Evolutionary conservation across 2,888 invertebrate species (phyloP).

Genomic region (Beris morrisii): DNA sequence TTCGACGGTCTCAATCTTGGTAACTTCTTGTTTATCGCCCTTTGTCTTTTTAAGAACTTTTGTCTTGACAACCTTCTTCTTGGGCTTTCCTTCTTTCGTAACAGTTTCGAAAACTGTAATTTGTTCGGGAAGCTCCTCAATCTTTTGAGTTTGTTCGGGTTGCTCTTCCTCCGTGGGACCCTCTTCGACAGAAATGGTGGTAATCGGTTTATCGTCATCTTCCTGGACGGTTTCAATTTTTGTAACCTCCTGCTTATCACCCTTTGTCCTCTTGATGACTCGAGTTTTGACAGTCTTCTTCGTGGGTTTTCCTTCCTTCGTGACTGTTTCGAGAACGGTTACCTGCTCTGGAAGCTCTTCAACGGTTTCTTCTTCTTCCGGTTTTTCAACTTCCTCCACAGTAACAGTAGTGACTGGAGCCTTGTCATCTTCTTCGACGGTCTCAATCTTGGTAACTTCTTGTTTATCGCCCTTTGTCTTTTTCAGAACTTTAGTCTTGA

Average conservation of each 20-base stretch:
- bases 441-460: slow-evolving; percentile 52
- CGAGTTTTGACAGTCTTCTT: slow-evolving; percentile 50
- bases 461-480: slow-evolving; percentile 44
- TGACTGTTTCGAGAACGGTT: slow-evolving; percentile 46
- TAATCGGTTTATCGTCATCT: slow-evolving; percentile 52
- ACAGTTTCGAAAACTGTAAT: slow-evolving; percentile 33
- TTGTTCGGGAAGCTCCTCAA: slow-evolving; percentile 37
- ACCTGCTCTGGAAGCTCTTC: slow-evolving; percentile 42
- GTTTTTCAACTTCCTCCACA: slow-evolving; percentile 40
- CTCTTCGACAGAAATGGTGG: slow-evolving; percentile 44
- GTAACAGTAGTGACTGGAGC: slow-evolving; percentile 42
- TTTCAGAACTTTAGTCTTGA: slow-evolving; percentile 40
- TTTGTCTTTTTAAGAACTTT: slow-evolving; percentile 48
- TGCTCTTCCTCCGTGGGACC: slow-evolving; percentile 37
- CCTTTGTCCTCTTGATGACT: slow-evolving; percentile 50
- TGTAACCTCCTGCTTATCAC: slow-evolving; percentile 52
- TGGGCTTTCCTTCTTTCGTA: slow-evolving; percentile 44
- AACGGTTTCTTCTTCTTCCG: slow-evolving; percentile 32
- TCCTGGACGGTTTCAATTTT: slow-evolving; percentile 53
- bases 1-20: slow-evolving; percentile 47
- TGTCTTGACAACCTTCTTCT: slow-evolving; percentile 45
- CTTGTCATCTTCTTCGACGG: slow-evolving; percentile 51
- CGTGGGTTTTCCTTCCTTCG: slow-evolving; percentile 43
- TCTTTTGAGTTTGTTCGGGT: slow-evolving; percentile 40
- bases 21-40: slow-evolving; percentile 46